Evolutionary conservation across 2,113 vertebrate genomes (phyloP).

Genomic region (Oreamnos americanus): DNA sequence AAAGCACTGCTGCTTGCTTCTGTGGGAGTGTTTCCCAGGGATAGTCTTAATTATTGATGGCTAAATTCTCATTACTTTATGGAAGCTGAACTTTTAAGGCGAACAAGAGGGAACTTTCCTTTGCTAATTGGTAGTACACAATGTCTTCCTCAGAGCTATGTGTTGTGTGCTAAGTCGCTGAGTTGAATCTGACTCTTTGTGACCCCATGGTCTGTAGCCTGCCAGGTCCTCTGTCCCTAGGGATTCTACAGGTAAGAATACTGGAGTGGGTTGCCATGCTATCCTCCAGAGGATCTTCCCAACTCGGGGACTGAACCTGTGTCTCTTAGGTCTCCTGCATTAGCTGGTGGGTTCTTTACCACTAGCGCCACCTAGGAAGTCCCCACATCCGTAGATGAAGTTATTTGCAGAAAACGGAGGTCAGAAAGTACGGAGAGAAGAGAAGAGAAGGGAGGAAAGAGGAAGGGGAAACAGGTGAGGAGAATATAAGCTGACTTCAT

Average conservation of each 20-base stretch:
- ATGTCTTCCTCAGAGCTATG: neutral
- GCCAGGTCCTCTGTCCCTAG: neutral
- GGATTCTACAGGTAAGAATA: neutral
- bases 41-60: conserved; percentile 67
- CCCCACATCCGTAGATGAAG: neutral
- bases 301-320: neutral
- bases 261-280: neutral
- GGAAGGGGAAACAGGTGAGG: neutral
- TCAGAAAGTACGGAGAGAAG: neutral
- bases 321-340: neutral
- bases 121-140: neutral
- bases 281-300: neutral
- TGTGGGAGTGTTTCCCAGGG: conserved; percentile 38
- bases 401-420: neutral
- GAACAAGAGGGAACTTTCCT: conserved; percentile 39
- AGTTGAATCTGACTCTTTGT: neutral
- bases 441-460: neutral
- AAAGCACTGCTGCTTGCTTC: conserved; percentile 38
- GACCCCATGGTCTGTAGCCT: neutral
- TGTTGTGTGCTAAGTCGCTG: neutral
- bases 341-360: neutral
- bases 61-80: conserved; percentile 61
- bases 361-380: neutral
- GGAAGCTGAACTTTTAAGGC: conserved; percentile 43
- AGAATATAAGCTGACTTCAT: neutral